Evolutionary conservation across 2,797 vertebrate species (phyloP), one percentile per base, ranked within the genome.

Genomic region (Prionace glauca): DNA sequence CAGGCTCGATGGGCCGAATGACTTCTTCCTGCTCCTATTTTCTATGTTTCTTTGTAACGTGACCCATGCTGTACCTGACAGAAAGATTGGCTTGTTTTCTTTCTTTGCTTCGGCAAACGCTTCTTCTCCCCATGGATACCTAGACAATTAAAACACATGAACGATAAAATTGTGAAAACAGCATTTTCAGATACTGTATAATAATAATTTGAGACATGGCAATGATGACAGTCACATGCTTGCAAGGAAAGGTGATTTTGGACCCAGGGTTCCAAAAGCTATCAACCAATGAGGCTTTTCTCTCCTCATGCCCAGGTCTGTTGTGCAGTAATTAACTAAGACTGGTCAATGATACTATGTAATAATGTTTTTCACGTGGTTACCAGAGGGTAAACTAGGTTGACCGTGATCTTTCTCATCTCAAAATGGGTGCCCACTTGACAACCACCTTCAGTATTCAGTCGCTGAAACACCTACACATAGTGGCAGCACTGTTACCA

Each of bases 101-200:
- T 90, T 97, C 96, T 97, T 98, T 94, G 98, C 98, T 97, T 98
- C 99, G 96, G 98, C 98, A 91, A 99, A 99, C n/a, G 99, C 99
- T 81, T 99, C 98, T 96, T 98, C 98, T 96, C 99, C 98, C 99
- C 99, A 99, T 2, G 98, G 98, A 97, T 98, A 99, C 98, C 98
- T 99, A 96, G 32, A 65, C 62, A 65, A 65, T 11, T 65, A 65
- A 11, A 65, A 22, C 79, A 95, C 56, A 92, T 1, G 67, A 36
- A 92, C 7, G 36, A 18, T 65, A 36, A n/a, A 36, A 84, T 45
- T 84, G 81, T 45, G 36, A 84, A 84, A 84, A 84, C 0, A 24
- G 22, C 20, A 84, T 45, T 84, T 45, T 45, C 18, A 20, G 41
- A 84, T 45, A 45, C 7, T 24, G 7, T 84, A 45, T 10, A 9